Evolutionary conservation across 2,888 invertebrate species (phyloP).

Genomic region (Drosophila subquinaria): DNA sequence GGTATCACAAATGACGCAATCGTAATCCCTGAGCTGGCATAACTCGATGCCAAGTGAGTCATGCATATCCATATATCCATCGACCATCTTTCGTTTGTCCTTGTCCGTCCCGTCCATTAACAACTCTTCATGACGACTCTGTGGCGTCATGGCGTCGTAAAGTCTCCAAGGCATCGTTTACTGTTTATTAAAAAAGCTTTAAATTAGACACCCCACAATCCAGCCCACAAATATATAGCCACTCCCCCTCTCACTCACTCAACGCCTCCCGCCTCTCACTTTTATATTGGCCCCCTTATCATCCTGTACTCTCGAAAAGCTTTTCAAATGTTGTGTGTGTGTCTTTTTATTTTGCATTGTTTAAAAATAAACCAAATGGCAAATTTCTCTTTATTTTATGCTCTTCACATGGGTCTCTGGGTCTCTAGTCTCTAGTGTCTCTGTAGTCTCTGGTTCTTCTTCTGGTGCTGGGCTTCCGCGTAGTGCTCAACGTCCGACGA

Average conservation of each 20-base stretch:
- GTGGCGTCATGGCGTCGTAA: slow-evolving; percentile 51
- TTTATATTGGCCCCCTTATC: slow-evolving; percentile 26
- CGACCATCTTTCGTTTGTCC: slow-evolving; percentile 57
- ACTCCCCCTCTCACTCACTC: neutral
- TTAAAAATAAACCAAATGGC: slow-evolving; percentile 72
- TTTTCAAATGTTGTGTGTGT: slow-evolving; percentile 47
- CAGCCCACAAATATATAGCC: neutral
- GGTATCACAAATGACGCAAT: slow-evolving; percentile 61
- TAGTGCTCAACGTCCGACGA: slow-evolving; percentile 29
- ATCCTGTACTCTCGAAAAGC: slow-evolving; percentile 63
- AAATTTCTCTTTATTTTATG: slow-evolving; percentile 63
- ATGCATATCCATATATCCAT: slow-evolving; percentile 31
- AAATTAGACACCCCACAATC: slow-evolving; percentile 46
- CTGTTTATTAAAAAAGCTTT: slow-evolving; percentile 55
- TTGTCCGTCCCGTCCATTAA: slow-evolving; percentile 57
- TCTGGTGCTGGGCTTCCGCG: slow-evolving; percentile 25
- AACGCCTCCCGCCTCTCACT: slow-evolving; percentile 6
- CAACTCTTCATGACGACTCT: slow-evolving; percentile 67
- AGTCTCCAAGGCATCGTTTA: slow-evolving; percentile 55
- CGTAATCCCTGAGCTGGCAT: slow-evolving; percentile 63
- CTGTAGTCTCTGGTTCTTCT: slow-evolving; percentile 22
- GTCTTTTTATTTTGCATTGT: slow-evolving; percentile 41
- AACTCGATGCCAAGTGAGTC: slow-evolving; percentile 67
- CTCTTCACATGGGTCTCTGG: slow-evolving; percentile 46
- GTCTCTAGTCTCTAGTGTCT: slow-evolving; percentile 17